Base-by-base conservation (phyloP, 2,888 invertebrate genomes). In the Scelioninae gen. 1 region DNA sequence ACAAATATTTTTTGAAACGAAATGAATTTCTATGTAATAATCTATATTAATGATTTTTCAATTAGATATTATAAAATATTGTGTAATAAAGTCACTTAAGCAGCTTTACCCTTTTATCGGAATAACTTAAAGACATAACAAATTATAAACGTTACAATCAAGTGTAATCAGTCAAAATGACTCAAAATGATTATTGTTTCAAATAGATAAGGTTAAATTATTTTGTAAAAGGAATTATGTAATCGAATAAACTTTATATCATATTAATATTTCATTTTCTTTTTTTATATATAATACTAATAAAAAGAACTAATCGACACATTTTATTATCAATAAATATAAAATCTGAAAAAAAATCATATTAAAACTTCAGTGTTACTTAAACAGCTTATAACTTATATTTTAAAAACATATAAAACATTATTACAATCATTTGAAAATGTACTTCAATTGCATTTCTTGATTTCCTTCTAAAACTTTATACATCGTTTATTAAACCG, bases 401-500 rank as follows among this genome's bases (percentile, higher is more conserved):
- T n/a, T n/a, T n/a, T n/a, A 23, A 23, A 23, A 23, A 23, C 4
- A 2, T 4, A 2, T 4, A 23, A 23, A 23, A 23, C 4, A 2
- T 23, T 23, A 1, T 23, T 23, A 23, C 23, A 23, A 23, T 23
- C 23, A 23, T 23, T 23, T 4, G 23, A 1, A 23, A 23, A 23
- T 23, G 23, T 23, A 2, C 23, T 23, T 23, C 23, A 23, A 13
- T 43, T 13, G 10, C 43, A 60, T n/a, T 40, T 38, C 40, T 58
- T 58, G 8, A 60, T 45, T 23, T 29, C 47, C 32, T 32, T 45
- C 13, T 43, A 58, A 60, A 29, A 55, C 32, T 55, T 13, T 9
- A 16, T 11, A 9, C 58, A 65, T n/a, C 34, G 40, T 43, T 66
- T 13, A 66, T 66, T 60, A 51, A 60, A 71, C 40, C 29, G 10